Evolutionary conservation across 35 echinoderm and acorn worm genomes (phyloP).

Genomic region (Ptychodera flava): DNA sequence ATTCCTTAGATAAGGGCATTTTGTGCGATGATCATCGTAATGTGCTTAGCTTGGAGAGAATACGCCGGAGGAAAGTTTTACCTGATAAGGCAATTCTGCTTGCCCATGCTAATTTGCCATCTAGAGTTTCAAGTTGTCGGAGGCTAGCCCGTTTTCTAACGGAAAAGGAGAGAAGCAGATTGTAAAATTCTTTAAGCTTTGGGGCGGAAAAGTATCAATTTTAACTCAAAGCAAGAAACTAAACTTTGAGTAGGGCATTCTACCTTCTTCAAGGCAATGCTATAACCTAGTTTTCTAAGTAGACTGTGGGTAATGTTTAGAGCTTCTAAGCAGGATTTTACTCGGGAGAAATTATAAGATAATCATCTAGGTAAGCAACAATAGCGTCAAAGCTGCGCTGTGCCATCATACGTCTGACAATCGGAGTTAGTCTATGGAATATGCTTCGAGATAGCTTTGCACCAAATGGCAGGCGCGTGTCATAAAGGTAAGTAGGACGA

Average conservation of each 20-base stretch:
- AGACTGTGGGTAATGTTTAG: background rate
- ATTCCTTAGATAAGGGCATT: no score
- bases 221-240: background rate
- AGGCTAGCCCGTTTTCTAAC: no score
- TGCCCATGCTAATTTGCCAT: no score
- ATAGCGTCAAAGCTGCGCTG: background rate
- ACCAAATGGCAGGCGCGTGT: background rate
- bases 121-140: no score
- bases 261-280: background rate
- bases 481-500: background rate
- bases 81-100: no score
- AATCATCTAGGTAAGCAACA: background rate
- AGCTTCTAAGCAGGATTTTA: background rate
- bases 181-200: no score
- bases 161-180: no score
- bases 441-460: background rate
- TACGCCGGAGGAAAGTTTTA: no score
- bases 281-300: background rate
- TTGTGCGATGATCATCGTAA: no score
- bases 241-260: background rate
- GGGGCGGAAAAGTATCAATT: background rate
- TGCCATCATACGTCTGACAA: background rate
- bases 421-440: background rate
- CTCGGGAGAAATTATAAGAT: background rate
- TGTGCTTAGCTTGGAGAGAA: no score